Percentiles rank a stretch among this genome's conserved stretches.
Evolutionary conservation across 2,113 vertebrate genomes (phyloP).

Genomic region (Felis catus): F.catus_Fca126_mat1.0 CM031415.1:180468001-180468500

Average conservation of each 20-base stretch:
- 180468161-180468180: no score
- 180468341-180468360: neutral
- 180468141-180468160: no score
- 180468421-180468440: neutral
- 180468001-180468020: no score
- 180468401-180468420: neutral
- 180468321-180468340: neutral
- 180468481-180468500: neutral
- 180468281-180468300: neutral
- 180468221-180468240: neutral
- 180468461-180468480: neutral
- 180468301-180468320: neutral
- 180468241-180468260: neutral
- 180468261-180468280: neutral
- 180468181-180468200: neutral
- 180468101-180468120: no score
- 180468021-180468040: no score
- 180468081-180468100: no score
- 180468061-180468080: no score
- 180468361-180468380: neutral
- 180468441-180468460: neutral
- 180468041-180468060: no score
- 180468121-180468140: no score
- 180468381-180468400: neutral
- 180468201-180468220: neutral